These are phyloP conservation scores for Pangasianodon hypophthalmus DNA, from an alignment of 2,113 vertebrate species.

Conservation along the genomic window DNA sequence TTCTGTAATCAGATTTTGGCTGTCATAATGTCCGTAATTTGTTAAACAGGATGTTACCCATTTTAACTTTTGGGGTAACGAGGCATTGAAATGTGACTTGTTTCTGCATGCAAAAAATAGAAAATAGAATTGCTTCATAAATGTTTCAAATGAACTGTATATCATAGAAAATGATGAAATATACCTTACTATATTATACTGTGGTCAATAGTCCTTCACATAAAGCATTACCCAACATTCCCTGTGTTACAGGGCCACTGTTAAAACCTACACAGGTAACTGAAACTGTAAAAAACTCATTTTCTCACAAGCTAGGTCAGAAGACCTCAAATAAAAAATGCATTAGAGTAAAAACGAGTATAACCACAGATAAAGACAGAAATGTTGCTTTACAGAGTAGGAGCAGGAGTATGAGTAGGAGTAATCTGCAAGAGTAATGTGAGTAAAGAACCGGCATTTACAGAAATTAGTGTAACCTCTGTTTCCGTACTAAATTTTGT, in stretches of 20 bases:
- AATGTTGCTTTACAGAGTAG: not conserved
- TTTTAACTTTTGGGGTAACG: not conserved
- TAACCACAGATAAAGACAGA: not conserved
- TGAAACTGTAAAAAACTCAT: not conserved
- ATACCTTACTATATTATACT: not conserved
- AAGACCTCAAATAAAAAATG: not conserved
- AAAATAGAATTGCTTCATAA: not conserved
- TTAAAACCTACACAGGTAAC: not conserved
- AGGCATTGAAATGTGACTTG: too few relatives aligned
- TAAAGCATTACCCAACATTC: slow-evolving; percentile 5
- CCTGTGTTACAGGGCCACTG: not conserved
- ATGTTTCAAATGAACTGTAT: not conserved
- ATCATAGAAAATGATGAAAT: not conserved
- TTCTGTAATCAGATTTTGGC: not conserved
- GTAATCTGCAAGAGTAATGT: not conserved
- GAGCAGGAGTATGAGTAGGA: not conserved
- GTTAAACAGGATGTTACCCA: not conserved
- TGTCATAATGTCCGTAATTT: not conserved
- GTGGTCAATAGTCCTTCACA: not conserved
- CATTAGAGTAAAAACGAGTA: not conserved
- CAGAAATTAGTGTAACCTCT: not conserved
- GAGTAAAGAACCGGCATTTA: not conserved
- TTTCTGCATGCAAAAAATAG: not conserved
- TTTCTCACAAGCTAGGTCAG: not conserved
- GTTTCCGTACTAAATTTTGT: not conserved